A percentile compares a stretch with the other conserved stretches of the same genome.
Evolutionary conservation across 2,888 invertebrate species (phyloP).

Genomic region (Imbricaverruca yamaguchii): DNA sequence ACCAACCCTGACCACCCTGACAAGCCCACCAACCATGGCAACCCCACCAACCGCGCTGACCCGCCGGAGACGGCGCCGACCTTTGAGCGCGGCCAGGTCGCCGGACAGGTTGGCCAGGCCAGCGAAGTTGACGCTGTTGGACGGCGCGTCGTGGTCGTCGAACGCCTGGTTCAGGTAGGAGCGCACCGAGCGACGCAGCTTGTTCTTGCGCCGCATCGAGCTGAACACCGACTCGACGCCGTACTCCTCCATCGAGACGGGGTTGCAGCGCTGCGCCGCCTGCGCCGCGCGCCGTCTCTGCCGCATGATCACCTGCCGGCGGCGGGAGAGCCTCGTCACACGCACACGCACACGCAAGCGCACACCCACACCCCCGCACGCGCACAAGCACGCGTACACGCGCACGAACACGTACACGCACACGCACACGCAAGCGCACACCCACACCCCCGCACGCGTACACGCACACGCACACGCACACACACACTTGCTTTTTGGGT

Average conservation of each 20-base stretch:
- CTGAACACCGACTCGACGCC: slow-evolving; percentile 77
- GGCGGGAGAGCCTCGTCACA: not conserved
- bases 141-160: slow-evolving; percentile 53
- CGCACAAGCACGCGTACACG: too few species aligned
- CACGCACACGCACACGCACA: too few species aligned
- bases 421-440: too few species aligned
- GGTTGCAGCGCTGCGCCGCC: slow-evolving; percentile 70
- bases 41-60: not conserved
- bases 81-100: slow-evolving; percentile 18
- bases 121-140: slow-evolving; percentile 68
- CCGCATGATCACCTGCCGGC: slow-evolving; percentile 62
- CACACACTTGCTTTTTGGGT: too few species aligned
- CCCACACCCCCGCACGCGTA: too few species aligned
- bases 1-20: not conserved
- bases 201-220: slow-evolving; percentile 55
- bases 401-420: too few species aligned
- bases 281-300: slow-evolving; percentile 66
- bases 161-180: slow-evolving; percentile 87
- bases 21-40: not conserved
- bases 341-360: too few species aligned
- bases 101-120: slow-evolving; percentile 54
- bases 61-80: not conserved
- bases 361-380: too few species aligned
- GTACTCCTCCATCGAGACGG: slow-evolving; percentile 79
- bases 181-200: slow-evolving; percentile 65